Base-by-base conservation (phyloP, 1,140 invertebrate genomes). In the Hycleus phaleratus region DNA sequence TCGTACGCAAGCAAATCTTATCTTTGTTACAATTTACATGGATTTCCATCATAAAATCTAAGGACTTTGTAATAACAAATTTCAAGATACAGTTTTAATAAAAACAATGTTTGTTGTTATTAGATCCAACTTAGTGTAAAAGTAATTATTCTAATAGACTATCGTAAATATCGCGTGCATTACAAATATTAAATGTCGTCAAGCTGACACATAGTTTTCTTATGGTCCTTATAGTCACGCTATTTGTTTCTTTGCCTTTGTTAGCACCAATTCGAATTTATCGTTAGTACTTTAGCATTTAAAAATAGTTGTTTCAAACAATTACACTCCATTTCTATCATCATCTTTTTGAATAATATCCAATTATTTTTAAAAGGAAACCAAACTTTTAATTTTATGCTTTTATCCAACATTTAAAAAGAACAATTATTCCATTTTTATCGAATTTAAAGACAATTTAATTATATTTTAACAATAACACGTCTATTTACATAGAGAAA, bases 171-270 rank as follows among this genome's bases (percentile, higher is more conserved):
- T 58, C 26, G 52, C 51, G 52, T 60, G 52, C 39, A 49, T 46
- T 45, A 39, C 25, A 46, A 46, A 48, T 60, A 60, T 56, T 56
- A 60, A 55, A 55, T 55, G 49, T 55, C 46, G 49, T 51, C 49
- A 43, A 55, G 54, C 51, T 54, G 58, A 58, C 56, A 54, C 51
- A 54, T 48, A 43, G 46, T 49, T 54, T 45, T 48, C 40, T 54
- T 54, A 55, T 51, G 39, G 51, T 54, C 39, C 48, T 55, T 59
- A 46, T 39, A 49, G 58, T 59, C 58, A 59, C 58, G 58, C 58
- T 51, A 59, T 49, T 26, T 54, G 25, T 44, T 49, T 32, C 40
- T 59, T 54, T 53, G 46, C 45, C 40, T 42, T 55, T 43, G 12
- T 50, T 50, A 46, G 12, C 26, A 46, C 12, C 52, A 47, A 24